phyloP scores from a whole-genome alignment of 2,888 invertebrate genomes.

The Tenthredo livida region DNA sequence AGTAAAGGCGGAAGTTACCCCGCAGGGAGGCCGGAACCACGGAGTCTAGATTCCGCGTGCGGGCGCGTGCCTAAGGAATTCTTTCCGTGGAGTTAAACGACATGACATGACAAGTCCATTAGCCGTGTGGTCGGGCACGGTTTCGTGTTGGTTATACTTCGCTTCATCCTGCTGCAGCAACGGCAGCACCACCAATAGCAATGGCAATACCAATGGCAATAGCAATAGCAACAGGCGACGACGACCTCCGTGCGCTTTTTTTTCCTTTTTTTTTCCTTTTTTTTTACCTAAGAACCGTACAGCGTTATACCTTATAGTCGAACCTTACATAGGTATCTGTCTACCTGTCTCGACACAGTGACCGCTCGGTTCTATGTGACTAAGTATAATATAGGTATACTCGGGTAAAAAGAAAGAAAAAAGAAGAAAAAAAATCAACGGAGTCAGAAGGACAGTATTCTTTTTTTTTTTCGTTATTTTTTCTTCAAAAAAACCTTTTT shows the following conservation, averaged over 20 bases:
- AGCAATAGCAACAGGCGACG: neutral
- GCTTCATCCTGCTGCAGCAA: neutral
- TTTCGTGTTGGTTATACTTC: neutral
- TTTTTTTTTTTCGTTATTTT: neutral
- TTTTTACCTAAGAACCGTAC: slow-evolving; percentile 1
- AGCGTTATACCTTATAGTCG: neutral
- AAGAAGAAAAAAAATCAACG: neutral
- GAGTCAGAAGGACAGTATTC: neutral
- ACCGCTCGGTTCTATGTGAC: neutral
- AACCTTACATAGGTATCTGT: neutral
- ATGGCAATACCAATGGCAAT: too few species aligned
- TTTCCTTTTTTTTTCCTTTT: neutral
- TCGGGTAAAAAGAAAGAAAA: neutral
- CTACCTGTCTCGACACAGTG: slow-evolving; percentile 12
- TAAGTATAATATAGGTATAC: neutral
- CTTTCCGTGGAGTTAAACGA: slow-evolving; percentile 52
- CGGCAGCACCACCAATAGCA: neutral
- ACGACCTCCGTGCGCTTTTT: slow-evolving; percentile 5
- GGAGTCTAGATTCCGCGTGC: slow-evolving; percentile 64
- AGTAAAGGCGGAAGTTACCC: slow-evolving; percentile 67
- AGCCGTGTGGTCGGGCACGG: slow-evolving; percentile 55
- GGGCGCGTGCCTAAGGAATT: slow-evolving; percentile 71
- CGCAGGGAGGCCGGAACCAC: slow-evolving; percentile 60
- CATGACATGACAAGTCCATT: slow-evolving; percentile 73
- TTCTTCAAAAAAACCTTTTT: neutral